Base-by-base conservation (phyloP, 2,113 vertebrate species). In the Anoura caudifer region DNA sequence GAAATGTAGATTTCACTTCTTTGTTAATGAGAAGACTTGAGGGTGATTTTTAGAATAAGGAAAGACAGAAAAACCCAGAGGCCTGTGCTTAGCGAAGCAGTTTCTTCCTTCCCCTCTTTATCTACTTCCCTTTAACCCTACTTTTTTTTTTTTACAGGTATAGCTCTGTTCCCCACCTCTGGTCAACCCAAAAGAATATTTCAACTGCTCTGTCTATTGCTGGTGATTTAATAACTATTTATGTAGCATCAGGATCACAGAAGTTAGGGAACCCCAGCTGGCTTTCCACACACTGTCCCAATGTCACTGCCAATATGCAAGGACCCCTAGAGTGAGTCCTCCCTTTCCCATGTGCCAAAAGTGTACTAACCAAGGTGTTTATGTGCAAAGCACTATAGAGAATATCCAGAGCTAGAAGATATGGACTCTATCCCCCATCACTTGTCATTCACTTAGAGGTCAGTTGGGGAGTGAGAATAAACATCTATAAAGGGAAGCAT, bases 1-100 rank as follows among this genome's bases (percentile, higher is more conserved):
- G 96, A 96, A 90, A 54, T 5, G 7, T 52, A 93, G 33, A n/a
- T 95, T 85, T 97, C 97, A 91, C 90, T 97, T 97, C 96, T 73
- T 82, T 47, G 31, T 95, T 94, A 72, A 20, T 33, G 31, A 65
- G 81, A 96, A 92, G 45, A 10, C 5, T 7, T 7, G 24, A 43
- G 41, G n/a, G 50, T 81, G 70, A 1, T 75, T 94, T 81, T 87
- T 52, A 88, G 87, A 88, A 61, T 52, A 67, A 87, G 73, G 22
- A 61, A 85, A 67, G 81, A 92, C 36, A 75, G 93, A 70, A 96
- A 95, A 87, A 77, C 22, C 80, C 84, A 56, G 63, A 76, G 38
- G 81, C 90, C 73, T 63, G 83, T 63, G 76, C 52, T 96, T 56
- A 65, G 72, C 2, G 1, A 91, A 95, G 69, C 31, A 15, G 5